Percentiles rank a stretch among this genome's conserved stretches.
Conservation (phyloP, 1,140 invertebrate species). For the Leptinotarsa undecemlineata region DNA sequence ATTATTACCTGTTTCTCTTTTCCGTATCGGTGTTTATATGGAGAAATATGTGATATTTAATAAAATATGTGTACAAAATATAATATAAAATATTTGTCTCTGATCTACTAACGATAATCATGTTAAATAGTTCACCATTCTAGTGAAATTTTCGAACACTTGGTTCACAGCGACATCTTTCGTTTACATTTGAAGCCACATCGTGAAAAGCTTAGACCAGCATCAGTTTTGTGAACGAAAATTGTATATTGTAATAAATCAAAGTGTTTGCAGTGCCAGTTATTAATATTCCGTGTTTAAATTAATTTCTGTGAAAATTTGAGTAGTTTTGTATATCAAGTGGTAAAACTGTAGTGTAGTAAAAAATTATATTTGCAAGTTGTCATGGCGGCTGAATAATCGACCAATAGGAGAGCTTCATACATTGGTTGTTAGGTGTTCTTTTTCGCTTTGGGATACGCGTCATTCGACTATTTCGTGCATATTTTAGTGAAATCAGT, state of each 20-base stretch:
- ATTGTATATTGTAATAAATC: conserved; percentile 36
- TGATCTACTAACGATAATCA: too few relatives aligned
- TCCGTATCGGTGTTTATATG: conserved; percentile 19
- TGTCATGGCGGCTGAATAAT: conserved; percentile 65
- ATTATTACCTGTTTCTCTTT: conserved; percentile 35
- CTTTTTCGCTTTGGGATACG: conserved; percentile 60
- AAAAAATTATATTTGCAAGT: conserved; percentile 54
- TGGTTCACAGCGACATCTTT: conserved; percentile 39
- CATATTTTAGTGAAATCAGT: conserved; percentile 50
- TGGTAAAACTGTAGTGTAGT: conserved; percentile 25
- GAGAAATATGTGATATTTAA: too few relatives aligned
- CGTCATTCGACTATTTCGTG: conserved; percentile 65
- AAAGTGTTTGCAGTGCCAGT: conserved; percentile 4
- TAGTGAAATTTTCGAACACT: not conserved
- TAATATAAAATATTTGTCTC: not conserved
- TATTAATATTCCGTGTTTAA: too few relatives aligned
- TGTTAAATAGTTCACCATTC: too few relatives aligned
- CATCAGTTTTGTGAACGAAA: conserved; percentile 33
- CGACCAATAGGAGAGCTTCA: conserved; percentile 65
- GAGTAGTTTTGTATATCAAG: too few relatives aligned
- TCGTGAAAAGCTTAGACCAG: conserved; percentile 39
- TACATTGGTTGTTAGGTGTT: conserved; percentile 60
- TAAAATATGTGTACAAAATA: not conserved
- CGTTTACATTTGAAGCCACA: conserved; percentile 30
- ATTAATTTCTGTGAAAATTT: too few relatives aligned